These are phyloP conservation scores for Callospermophilus lateralis DNA, from an alignment of 2,113 vertebrate genomes.

Conservation along the genomic window DNA sequence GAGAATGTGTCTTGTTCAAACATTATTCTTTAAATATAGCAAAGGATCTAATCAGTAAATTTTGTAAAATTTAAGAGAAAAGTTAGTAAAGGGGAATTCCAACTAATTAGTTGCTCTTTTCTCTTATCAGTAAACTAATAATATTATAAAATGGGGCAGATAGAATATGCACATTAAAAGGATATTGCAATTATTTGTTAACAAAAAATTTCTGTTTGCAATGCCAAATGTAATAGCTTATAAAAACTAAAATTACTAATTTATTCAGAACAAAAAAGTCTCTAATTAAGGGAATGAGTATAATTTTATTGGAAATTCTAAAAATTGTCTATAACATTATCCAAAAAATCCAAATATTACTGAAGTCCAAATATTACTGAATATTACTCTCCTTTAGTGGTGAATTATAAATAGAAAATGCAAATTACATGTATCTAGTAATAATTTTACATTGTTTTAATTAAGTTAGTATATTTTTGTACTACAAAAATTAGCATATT, in stretches of 20 bases:
- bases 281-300: background rate
- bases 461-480: too few relatives aligned
- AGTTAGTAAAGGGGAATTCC: background rate
- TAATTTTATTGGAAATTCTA: background rate
- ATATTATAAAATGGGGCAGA: background rate
- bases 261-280: background rate
- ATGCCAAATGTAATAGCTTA: background rate
- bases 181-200: background rate
- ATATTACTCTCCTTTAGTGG: too few relatives aligned
- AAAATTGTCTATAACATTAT: background rate
- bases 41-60: slow-evolving; percentile 1
- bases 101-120: background rate
- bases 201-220: background rate
- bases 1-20: background rate
- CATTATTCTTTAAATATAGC: background rate
- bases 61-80: background rate
- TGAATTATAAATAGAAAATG: too few relatives aligned
- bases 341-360: background rate
- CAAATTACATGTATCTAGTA: too few relatives aligned
- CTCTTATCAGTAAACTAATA: background rate
- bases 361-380: too few relatives aligned
- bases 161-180: background rate
- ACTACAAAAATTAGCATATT: too few relatives aligned
- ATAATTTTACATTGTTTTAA: too few relatives aligned
- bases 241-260: background rate